Conservation (phyloP, 1,140 invertebrate genomes). For the Manduca sexta region DNA sequence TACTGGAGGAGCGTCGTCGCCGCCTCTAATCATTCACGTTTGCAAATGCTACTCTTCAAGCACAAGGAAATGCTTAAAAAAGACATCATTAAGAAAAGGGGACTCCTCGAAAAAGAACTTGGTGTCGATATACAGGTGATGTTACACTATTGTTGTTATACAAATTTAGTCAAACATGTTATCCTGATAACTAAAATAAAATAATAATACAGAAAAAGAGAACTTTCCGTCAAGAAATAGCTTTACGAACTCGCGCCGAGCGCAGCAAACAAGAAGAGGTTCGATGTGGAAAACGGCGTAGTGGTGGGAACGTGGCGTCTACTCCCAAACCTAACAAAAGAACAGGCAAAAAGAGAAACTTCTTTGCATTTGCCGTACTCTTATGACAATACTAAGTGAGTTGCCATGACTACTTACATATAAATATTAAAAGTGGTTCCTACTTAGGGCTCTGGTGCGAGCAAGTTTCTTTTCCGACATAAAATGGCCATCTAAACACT, state of each 20-base stretch:
- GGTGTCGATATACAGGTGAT: slow-evolving; percentile 88
- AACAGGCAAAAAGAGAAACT: slow-evolving; percentile 83
- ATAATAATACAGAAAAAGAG: slow-evolving; percentile 75
- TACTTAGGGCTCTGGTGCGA: no score
- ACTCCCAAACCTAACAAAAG: slow-evolving; percentile 49
- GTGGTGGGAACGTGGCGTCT: slow-evolving; percentile 27
- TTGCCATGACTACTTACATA: no score
- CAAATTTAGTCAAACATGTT: background rate
- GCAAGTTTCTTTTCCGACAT: no score
- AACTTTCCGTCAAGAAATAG: slow-evolving; percentile 80
- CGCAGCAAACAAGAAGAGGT: slow-evolving; percentile 82
- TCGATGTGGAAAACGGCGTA: slow-evolving; percentile 36
- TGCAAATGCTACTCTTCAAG: slow-evolving; percentile 81
- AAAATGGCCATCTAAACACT: no score
- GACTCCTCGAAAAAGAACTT: slow-evolving; percentile 91
- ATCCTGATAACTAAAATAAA: background rate
- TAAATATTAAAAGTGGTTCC: no score
- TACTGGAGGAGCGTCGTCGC: slow-evolving; percentile 52
- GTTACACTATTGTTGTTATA: background rate
- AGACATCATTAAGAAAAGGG: slow-evolving; percentile 93
- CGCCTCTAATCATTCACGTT: slow-evolving; percentile 68
- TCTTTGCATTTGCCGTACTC: slow-evolving; percentile 94
- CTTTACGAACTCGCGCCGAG: slow-evolving; percentile 79
- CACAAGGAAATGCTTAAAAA: slow-evolving; percentile 95
- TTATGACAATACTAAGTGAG: slow-evolving; percentile 93